Evolutionary conservation across 1,140 invertebrate genomes (phyloP).

Genomic region (Sminthurides bifidus): DNA sequence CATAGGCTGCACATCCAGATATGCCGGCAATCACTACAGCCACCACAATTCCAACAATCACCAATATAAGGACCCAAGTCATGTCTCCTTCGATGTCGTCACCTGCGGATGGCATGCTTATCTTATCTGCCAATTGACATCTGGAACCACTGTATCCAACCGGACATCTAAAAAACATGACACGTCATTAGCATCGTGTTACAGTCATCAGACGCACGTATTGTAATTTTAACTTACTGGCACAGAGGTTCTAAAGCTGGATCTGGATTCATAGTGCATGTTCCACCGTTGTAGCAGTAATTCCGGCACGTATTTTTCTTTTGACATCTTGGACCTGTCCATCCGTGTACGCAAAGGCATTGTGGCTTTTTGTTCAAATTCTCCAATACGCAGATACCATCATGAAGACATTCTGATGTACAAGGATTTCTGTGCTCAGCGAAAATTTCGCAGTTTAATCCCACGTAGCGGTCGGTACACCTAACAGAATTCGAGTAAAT

Average conservation of each 20-base stretch:
- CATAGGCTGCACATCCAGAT: constrained; percentile 28
- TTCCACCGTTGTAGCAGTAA: constrained; percentile 48
- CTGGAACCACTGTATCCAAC: constrained; percentile 35
- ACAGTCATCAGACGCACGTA: background rate
- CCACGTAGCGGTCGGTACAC: constrained; percentile 43
- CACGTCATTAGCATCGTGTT: constrained; percentile 5
- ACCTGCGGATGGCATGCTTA: constrained; percentile 2
- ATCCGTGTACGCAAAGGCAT: constrained; percentile 48
- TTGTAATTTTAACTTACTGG: constrained; percentile 37
- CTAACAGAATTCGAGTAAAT: constrained; percentile 23
- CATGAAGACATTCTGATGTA: constrained; percentile 44
- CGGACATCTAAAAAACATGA: constrained; percentile 35
- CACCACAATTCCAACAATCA: constrained; percentile 24
- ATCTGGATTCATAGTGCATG: constrained; percentile 40
- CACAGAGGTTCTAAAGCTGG: constrained; percentile 35
- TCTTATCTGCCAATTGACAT: constrained; percentile 33
- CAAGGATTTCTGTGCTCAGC: constrained; percentile 47
- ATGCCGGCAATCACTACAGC: constrained; percentile 28
- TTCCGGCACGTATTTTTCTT: constrained; percentile 39
- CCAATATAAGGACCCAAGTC: constrained; percentile 32
- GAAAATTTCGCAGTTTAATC: constrained; percentile 41
- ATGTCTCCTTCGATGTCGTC: constrained; percentile 26
- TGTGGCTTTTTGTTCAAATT: constrained; percentile 33
- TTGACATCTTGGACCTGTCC: constrained; percentile 35
- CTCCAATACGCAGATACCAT: constrained; percentile 43